Base-by-base conservation (phyloP, 2,797 vertebrate genomes). In the Lepilemur ruficaudatus region DNA sequence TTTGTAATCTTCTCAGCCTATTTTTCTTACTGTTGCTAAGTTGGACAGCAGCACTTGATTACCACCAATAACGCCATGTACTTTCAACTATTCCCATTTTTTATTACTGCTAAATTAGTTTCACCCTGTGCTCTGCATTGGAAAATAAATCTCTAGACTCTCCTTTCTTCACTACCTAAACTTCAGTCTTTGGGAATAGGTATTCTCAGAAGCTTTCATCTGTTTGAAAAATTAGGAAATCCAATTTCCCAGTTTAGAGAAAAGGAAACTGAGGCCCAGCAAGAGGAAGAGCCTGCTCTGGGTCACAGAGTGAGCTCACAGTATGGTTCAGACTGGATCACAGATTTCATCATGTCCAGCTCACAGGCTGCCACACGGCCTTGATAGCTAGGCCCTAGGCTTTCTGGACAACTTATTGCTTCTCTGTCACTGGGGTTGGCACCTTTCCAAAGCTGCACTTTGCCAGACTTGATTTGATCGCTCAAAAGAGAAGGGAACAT, bases 101-200 rank as follows among this genome's bases (percentile, higher is more conserved):
- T 92, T 46, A 96, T 89, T 91, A 65, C 83, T 92, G 65, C 55
- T 95, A 89, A 91, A 96, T 96, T 95, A 80, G 79, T 93, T 97
- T 96, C 89, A 65, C 89, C 76, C 63, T 76, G 65, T 55, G 23
- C 43, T 81, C 96, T 63, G 48, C 75, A 63, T 69, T 32, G 75
- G 70, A 78, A 94, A 95, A 96, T 86, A 89, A 93, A 96, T 94
- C 88, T 89, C 59, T n/a, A 72, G 91, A 35, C 25, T 50, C 61
- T 89, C 67, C 75, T 89, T 95, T 86, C 35, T 81, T 85, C 25
- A 52, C 38, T 89, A 3, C 65, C 80, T 92, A 83, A 96, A 95
- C 89, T 95, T 65, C 78, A 84, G 57, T 95, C 76, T 94, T 48
- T 63, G 79, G 48, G 78, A 95, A 75, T 72, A 93, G 48, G 28